These are phyloP conservation scores for Bombyx huttoni DNA, from an alignment of 2,888 invertebrate genomes.

Conservation along the genomic window DNA sequence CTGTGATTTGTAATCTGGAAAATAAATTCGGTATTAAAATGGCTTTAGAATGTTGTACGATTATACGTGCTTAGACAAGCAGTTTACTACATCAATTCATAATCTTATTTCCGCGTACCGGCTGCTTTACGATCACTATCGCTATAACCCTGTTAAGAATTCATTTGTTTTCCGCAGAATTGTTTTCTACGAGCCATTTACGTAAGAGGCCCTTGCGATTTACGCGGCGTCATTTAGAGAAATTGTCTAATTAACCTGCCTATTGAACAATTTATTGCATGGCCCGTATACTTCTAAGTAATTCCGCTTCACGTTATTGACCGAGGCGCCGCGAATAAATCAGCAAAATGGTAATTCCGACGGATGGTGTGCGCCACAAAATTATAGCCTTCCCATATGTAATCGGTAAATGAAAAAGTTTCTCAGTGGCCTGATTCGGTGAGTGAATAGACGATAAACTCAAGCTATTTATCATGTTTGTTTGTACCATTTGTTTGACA, in stretches of 20 bases:
- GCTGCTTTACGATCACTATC: constrained; percentile 18
- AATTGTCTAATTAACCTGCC: constrained; percentile 64
- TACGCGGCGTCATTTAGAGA: constrained; percentile 44
- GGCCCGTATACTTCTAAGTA: constrained; percentile 38
- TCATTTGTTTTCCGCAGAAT: constrained; percentile 34
- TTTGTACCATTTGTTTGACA: neutral
- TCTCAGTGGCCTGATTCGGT: neutral
- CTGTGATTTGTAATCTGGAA: no score
- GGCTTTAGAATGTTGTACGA: no score
- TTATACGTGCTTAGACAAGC: no score
- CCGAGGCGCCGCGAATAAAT: constrained; percentile 40
- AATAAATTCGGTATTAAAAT: no score
- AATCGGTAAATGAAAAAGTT: neutral
- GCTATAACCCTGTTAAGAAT: constrained; percentile 27
- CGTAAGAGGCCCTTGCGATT: constrained; percentile 36
- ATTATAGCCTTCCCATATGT: constrained; percentile 9
- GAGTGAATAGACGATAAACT: neutral
- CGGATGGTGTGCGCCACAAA: constrained; percentile 19
- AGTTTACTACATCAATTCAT: constrained; percentile 9
- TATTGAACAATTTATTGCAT: constrained; percentile 54
- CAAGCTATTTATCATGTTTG: neutral
- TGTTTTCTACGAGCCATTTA: constrained; percentile 31
- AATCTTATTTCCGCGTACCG: constrained; percentile 15
- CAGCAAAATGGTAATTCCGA: constrained; percentile 26
- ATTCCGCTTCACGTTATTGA: constrained; percentile 46